Percentiles rank a stretch among this genome's conserved stretches.
Evolutionary conservation across 2,113 vertebrate species (phyloP).

Genomic region (Ginglymostoma cirratum): DNA sequence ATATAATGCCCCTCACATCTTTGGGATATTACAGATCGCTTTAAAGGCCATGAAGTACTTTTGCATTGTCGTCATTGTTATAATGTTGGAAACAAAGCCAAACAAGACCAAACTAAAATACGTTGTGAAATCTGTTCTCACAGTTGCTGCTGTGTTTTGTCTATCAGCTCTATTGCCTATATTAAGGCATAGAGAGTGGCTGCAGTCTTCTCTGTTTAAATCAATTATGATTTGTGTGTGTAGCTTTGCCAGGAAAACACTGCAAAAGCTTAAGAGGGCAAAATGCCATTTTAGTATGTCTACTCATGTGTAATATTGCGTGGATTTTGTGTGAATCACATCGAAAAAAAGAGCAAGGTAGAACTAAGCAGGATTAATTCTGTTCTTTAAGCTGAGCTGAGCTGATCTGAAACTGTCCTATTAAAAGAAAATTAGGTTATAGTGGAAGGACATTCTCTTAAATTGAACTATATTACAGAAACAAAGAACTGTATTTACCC

Average conservation of each 20-base stretch:
- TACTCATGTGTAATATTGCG: not conserved
- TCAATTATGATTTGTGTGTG: conserved; percentile 8
- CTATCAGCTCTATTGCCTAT: conserved; percentile 5
- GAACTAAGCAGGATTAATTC: too few species aligned
- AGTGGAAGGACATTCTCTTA: not conserved
- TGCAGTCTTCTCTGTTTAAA: conserved; percentile 7
- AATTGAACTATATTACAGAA: not conserved
- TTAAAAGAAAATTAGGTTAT: not conserved
- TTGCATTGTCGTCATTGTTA: not conserved
- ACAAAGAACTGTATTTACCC: not conserved
- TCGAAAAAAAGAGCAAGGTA: not conserved
- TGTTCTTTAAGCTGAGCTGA: not conserved
- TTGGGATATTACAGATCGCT: not conserved
- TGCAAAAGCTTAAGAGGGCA: not conserved
- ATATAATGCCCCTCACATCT: not conserved
- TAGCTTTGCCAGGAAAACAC: not conserved
- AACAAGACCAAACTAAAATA: not conserved
- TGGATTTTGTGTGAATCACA: not conserved
- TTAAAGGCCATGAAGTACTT: not conserved
- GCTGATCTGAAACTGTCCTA: not conserved
- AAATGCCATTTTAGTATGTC: not conserved
- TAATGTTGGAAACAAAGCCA: not conserved
- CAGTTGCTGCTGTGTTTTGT: not conserved
- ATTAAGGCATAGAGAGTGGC: conserved; percentile 22
- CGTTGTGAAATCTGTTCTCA: not conserved